Base-by-base conservation (phyloP, 2,888 invertebrate species). In the Rhingia rostrata region DNA sequence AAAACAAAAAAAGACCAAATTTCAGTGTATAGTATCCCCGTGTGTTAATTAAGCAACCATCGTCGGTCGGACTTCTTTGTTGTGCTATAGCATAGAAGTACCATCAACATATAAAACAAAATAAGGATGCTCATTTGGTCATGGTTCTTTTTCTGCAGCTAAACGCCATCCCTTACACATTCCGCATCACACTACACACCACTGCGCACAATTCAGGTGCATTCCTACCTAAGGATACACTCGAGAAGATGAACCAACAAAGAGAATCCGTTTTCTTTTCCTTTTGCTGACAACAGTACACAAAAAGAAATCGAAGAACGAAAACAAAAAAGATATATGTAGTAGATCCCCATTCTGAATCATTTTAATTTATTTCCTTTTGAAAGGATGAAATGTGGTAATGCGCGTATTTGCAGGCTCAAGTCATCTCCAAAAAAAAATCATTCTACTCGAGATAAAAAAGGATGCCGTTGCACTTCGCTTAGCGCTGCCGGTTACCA, bases 1-100 rank as follows among this genome's bases (percentile, higher is more conserved):
- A 37, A 51, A 9, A 64, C 37, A 45, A 45, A 63, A 61, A 78
- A 63, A 54, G 41, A 47, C 54, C 43, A 22, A 22, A 22, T 22
- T 22, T 22, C 22, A 41, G 41, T 72, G 66, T 60, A 54, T 47
- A 82, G 35, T 60, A 64, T 37, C 37, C 51, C 60, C 74, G 84
- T 84, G 84, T 80, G 84, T 84, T 84, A 84, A 84, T 84, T 84
- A 84, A 80, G 84, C 84, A 84, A 66, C 74, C 75, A 60, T 74
- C 69, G 63, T 74, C 64, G 53, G 56, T 54, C 74, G 80, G 80
- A 66, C 64, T 60, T 83, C 74, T 80, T 84, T 84, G 75, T 84
- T 84, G 58, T 80, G 33, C 37, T 35, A 7, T 14, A 43, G 63
- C 72, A 73, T 49, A 83, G 49, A 74, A 83, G 79, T 83, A 41